Base-by-base conservation (phyloP, 2,113 vertebrate species). In the Andinoacara biseriatus region DNA sequence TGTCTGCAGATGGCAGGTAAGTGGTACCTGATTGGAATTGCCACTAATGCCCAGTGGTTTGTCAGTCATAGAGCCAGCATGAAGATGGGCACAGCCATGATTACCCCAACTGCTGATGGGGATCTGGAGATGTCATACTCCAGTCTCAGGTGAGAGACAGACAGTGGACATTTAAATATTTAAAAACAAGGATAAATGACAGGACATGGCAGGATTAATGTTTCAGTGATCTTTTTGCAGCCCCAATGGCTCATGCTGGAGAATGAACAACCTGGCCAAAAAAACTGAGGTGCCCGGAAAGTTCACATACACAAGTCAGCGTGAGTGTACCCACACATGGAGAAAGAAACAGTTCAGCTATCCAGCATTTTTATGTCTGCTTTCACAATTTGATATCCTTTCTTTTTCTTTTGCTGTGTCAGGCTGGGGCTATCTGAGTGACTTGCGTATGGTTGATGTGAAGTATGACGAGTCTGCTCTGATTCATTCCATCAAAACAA, bases 11-110 rank as follows among this genome's bases (percentile, higher is more conserved):
- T 97, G 83, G 72, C 92, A 1, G 97, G 97, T 14, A 96, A 87
- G 57, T 98, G 98, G 97, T 97, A 96, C 75, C 91, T 96, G 85
- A 84, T 97, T 0, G 97, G 95, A 61, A 92, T 97, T 90, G 97
- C 96, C 3, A 96, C 96, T 26, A 94, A 95, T n/a, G 94, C 96
- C 14, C 69, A 90, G 76, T 97, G 97, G 97, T 96, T 96, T 86
- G n/a, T 91, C 29, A 76, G 2, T 24, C 94, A 81, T 57, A 96
- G 84, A 90, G 46, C 86, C 54, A 86, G 84, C n/a, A 87, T 96
- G 91, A 97, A 95, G 88, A 96, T 97, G 96, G 97, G 97, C 61
- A 93, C 92, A 1, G 94, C 95, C 0, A 84, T 85, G 65, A 90
- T 97, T 5, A 87, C 92, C 0, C 69, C 93, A 74, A 94, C 92